Base-by-base conservation (phyloP, 2,797 vertebrate genomes). In the Ceryle rudis region DNA sequence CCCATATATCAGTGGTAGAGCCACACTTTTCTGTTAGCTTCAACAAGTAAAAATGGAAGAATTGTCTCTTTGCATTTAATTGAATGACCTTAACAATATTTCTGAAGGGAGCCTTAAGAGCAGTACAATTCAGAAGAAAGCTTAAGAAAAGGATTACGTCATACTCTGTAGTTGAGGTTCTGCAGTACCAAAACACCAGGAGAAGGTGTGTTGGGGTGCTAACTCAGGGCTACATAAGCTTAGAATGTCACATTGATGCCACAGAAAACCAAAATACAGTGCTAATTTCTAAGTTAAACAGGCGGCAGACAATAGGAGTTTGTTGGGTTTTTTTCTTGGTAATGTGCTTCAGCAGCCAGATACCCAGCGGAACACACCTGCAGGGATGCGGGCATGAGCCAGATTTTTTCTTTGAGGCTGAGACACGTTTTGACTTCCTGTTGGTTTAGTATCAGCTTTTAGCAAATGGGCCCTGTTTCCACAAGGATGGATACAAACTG, bases 351-450 rank as follows among this genome's bases (percentile, higher is more conserved):
- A 57, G 52, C 61, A 69, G 41, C 16, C 44, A 65, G 17, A 73
- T 22, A 86, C 17, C 3, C 46, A 79, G 31, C 64, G 31, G 8
- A 90, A 18, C 1, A 2, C 2, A 3, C 7, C 51, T 73, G 19
- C 64, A 75, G 42, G 31, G 46, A 37, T 10, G 14, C 51, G 22
- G 10, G 3, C 19, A 18, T 14, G 6, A 64, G 15, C 4, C 19
- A 57, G 61, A 28, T 23, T 74, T 77, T 20, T 1, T 25, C 37
- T 66, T 49, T 51, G 33, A 67, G 47, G 14, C 2, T 1, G 22
- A 77, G 44, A 41, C 0, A 0, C 0, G 0, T 55, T 84, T 79
- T 47, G n/a, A 18, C 18, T 77, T 72, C 47, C 9, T 42, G 8
- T 44, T 31, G 17, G 29, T n/a, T 52, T 31, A 15, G 29, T 25